These are phyloP conservation scores for Oryctes rhinoceros DNA, from an alignment of 1,140 invertebrate species.

Conservation along the genomic window DNA sequence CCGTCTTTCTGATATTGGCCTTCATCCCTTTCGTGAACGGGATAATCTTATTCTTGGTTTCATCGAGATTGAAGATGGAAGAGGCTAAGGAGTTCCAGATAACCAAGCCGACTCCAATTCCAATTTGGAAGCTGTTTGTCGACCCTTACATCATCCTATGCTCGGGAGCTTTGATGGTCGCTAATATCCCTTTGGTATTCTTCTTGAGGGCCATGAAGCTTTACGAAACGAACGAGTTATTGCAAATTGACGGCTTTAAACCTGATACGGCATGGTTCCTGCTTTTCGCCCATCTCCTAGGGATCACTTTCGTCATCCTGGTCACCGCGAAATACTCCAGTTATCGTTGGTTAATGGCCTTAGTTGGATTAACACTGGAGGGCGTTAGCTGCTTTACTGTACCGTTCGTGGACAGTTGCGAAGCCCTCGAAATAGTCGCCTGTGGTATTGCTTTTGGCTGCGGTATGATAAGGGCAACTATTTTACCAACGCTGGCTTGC, in stretches of 20 bases:
- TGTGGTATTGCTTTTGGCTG: neutral
- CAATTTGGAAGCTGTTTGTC: neutral
- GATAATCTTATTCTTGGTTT: neutral
- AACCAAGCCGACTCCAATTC: neutral
- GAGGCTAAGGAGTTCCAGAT: slow-evolving; percentile 10
- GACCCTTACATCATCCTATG: neutral
- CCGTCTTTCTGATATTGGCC: neutral
- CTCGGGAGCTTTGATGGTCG: neutral
- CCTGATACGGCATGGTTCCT: neutral
- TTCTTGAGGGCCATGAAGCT: neutral
- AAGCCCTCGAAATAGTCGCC: neutral
- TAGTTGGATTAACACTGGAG: neutral
- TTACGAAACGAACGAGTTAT: neutral
- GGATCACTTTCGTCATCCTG: neutral
- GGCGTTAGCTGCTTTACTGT: neutral
- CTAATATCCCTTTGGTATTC: slow-evolving; percentile 11
- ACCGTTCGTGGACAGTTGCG: neutral
- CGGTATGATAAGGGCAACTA: neutral
- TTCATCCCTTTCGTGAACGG: neutral
- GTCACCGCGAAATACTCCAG: slow-evolving; percentile 3
- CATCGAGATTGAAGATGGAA: neutral
- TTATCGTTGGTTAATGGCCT: neutral
- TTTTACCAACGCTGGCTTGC: neutral
- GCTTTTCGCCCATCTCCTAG: neutral
- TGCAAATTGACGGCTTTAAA: neutral